phyloP scores from a whole-genome alignment of 2,797 vertebrate genomes.

The Novumbra hubbsi region DNA sequence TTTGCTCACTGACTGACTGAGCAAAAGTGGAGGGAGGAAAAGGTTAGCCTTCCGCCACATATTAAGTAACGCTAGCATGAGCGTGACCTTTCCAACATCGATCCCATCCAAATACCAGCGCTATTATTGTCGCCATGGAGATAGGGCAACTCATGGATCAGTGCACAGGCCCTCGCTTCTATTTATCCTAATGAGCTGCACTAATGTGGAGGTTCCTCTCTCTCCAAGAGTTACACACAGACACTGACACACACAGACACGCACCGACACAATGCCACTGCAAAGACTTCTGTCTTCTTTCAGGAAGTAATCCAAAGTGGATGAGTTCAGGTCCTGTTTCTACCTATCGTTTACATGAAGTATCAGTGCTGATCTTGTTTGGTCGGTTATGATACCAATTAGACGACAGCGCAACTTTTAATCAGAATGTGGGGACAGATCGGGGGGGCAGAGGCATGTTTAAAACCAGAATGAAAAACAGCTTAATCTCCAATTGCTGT shows the following conservation, averaged over 20 bases:
- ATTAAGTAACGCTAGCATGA: slow-evolving; percentile 29
- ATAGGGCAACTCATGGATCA: slow-evolving; percentile 25
- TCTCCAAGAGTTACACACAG: slow-evolving; percentile 15
- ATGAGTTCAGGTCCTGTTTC: too few species aligned
- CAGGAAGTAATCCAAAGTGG: neutral
- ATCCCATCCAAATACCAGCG: slow-evolving; percentile 47
- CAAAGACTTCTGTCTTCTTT: too few species aligned
- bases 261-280: neutral
- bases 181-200: slow-evolving; percentile 42
- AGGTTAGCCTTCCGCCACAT: slow-evolving; percentile 26
- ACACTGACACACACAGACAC: slow-evolving; percentile 6
- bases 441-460: too few species aligned
- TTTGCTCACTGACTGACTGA: slow-evolving; percentile 20
- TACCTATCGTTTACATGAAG: too few species aligned
- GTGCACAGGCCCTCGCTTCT: slow-evolving; percentile 20
- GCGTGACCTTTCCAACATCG: slow-evolving; percentile 54
- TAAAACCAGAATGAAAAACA: too few species aligned
- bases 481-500: too few species aligned
- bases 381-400: too few species aligned
- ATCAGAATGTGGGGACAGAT: too few species aligned
- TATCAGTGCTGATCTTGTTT: too few species aligned
- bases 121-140: slow-evolving; percentile 45
- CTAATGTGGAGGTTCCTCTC: slow-evolving; percentile 25
- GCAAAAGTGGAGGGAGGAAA: slow-evolving; percentile 23
- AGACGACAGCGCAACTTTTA: too few species aligned